Base-by-base conservation (phyloP, 2,888 invertebrate species). In the Macrostomum cliftonense region DNA sequence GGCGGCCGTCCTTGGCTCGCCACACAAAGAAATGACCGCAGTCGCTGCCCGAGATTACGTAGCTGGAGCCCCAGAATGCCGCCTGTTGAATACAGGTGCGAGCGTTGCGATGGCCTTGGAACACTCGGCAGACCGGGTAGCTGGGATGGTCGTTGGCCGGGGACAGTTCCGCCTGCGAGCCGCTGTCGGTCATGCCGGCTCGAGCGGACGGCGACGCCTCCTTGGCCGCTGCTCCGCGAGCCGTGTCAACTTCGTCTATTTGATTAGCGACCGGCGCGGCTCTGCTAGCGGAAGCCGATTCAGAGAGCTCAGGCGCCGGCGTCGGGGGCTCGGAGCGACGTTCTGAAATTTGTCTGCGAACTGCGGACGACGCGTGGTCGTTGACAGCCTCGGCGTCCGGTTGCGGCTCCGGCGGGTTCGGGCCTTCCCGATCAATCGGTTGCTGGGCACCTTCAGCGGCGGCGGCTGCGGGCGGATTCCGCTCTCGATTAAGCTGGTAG, bases 21-120 rank as follows among this genome's bases (percentile, higher is more conserved):
- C 84, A 85, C 37, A 82, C 74, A 61, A 85, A 84, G 13, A 85
- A 79, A 62, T 84, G 83, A 0, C 84, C 85, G 67, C 85, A 85
- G 69, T 85, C 85, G 13, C 82, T 83, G n/a, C 85, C 85, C 19
- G 82, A 82, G 78, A 84, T 79, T 13, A 85, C 78, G 70, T 77
- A 81, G 58, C 79, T 73, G 58, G 79, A 75, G 43, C 84, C 84
- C 82, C 83, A 85, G 68, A 84, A 85, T 51, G 79, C 78, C 2
- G 83, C 80, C 65, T 28, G 28, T 28, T 28, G 28, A 9, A 28
- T 28, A 9, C 28, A 39, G 12, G 73, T 73, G 49, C 73, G 57
- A 13, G 83, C 80, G 71, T 84, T 84, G 49, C 84, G 76, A 68
- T 85, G 84, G 1, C 84, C 84, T 46, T 74, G 76, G 64, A 77